Evolutionary conservation across 1,140 invertebrate genomes (phyloP).

Genomic region (Stratiolaelaps scimitus): DNA sequence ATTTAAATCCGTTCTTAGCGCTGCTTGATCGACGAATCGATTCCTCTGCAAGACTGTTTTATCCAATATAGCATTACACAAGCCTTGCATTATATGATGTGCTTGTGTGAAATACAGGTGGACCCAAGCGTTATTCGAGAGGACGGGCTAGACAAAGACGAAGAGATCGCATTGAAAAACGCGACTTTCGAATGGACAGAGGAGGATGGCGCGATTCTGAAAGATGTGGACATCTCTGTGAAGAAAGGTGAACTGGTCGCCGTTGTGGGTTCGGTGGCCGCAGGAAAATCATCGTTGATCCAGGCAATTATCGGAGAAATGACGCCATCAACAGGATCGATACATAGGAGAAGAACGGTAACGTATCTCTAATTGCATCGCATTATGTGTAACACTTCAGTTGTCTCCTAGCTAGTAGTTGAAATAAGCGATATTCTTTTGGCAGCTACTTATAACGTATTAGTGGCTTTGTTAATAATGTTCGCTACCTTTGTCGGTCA

Average conservation of each 20-base stretch:
- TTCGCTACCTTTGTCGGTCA: too few relatives aligned
- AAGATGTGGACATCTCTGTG: constrained; percentile 35
- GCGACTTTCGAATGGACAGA: constrained; percentile 35
- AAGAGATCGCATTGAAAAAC: constrained; percentile 33
- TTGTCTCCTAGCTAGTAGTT: background rate
- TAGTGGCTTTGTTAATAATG: background rate
- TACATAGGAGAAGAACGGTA: constrained; percentile 46
- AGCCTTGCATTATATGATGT: too few relatives aligned
- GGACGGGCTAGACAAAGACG: background rate
- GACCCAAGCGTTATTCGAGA: constrained; percentile 9
- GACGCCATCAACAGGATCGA: constrained; percentile 41
- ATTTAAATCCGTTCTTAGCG: too few relatives aligned
- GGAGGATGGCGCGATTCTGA: constrained; percentile 32
- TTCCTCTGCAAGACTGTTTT: too few relatives aligned
- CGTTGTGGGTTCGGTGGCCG: constrained; percentile 46
- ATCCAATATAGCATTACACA: too few relatives aligned
- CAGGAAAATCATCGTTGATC: constrained; percentile 48
- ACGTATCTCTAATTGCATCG: background rate
- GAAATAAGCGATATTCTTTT: background rate
- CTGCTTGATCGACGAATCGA: too few relatives aligned
- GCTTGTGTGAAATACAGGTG: too few relatives aligned
- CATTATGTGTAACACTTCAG: background rate
- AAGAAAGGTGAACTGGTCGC: constrained; percentile 48
- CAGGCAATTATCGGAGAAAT: constrained; percentile 47
- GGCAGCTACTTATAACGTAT: background rate